Evolutionary conservation across 2,888 invertebrate species (phyloP), one percentile per base, ranked within the genome.

Genomic region (Gasteruption jaculator): DNA sequence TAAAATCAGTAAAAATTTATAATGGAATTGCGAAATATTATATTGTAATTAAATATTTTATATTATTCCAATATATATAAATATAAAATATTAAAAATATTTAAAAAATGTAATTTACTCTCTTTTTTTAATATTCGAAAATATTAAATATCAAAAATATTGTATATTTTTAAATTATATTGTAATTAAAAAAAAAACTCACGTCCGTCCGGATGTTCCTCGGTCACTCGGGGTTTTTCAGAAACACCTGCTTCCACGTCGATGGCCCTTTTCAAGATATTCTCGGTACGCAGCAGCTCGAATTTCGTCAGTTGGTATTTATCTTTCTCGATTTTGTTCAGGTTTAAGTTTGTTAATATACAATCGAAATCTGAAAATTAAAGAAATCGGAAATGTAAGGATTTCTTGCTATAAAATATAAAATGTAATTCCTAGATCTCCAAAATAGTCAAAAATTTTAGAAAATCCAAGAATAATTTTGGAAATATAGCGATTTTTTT

Each of bases 151-250:
- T 8, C 16, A 24, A 16, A 26, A 25, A 26, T 22, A 36, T 22
- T 7, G 10, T 26, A 22, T 30, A 21, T 5, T 33, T 19, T 40
- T 21, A 26, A 11, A 37, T 24, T 41, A 27, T 20, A 32, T 33
- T 24, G 32, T 25, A 18, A 19, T 15, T 12, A 38, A 15, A 31
- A 38, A 21, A 37, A 30, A 45, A 48, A 81, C 87, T 80, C 70
- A 88, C 87, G 72, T 60, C 88, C 89, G 72, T 90, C 90, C 0
- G 90, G 89, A 71, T 89, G 88, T 61, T 89, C 89, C 68, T 86
- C 87, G 1, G 87, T 86, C 48, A 86, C 78, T 48, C 69, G 60
- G 33, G 79, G 76, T 49, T 76, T 73, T 42, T 80, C 80, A 22
- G 77, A 74, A 38, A 84, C 77, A 3, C 86, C 85, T 54, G 83